A percentile compares a stretch with the other conserved stretches of the same genome.
phyloP scores from a whole-genome alignment of 2,888 invertebrate species.

The Slavum lentiscoides region DNA sequence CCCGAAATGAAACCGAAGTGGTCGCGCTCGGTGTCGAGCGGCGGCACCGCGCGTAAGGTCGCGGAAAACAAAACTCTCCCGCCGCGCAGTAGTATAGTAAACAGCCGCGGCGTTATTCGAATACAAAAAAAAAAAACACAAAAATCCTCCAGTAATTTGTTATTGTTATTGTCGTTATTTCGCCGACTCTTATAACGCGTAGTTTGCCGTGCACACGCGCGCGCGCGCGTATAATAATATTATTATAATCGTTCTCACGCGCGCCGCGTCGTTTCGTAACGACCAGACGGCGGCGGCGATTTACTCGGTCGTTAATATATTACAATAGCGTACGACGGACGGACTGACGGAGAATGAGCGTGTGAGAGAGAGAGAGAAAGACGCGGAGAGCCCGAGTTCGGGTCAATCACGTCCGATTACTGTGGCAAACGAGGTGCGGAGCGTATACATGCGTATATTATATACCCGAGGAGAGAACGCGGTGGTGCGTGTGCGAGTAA shows the following conservation, averaged over 20 bases:
- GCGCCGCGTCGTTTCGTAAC: constrained; percentile 38
- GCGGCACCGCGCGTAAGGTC: too few relatives aligned
- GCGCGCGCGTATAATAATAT: not conserved
- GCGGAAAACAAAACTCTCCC: too few relatives aligned
- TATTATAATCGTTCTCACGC: constrained; percentile 47
- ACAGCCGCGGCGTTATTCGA: too few relatives aligned
- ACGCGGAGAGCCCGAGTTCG: constrained; percentile 21
- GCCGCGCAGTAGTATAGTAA: too few relatives aligned
- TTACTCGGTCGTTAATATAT: constrained; percentile 49
- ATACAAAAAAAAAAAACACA: not conserved
- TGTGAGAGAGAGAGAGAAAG: not conserved
- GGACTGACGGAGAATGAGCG: too few relatives aligned
- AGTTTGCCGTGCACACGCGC: not conserved
- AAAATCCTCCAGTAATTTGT: too few relatives aligned
- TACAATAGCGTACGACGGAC: constrained; percentile 43
- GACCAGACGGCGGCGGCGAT: constrained; percentile 19
- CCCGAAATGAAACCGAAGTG: too few relatives aligned
- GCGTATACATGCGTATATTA: not conserved
- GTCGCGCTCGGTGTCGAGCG: too few relatives aligned
- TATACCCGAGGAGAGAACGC: too few relatives aligned
- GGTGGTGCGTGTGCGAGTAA: constrained; percentile 15
- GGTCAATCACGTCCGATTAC: constrained; percentile 53
- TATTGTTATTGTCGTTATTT: too few relatives aligned
- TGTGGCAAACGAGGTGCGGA: constrained; percentile 36
- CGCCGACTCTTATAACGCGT: not conserved